Evolutionary conservation across 2,888 invertebrate genomes (phyloP).

Genomic region (Ennomos fuscantarius): DNA sequence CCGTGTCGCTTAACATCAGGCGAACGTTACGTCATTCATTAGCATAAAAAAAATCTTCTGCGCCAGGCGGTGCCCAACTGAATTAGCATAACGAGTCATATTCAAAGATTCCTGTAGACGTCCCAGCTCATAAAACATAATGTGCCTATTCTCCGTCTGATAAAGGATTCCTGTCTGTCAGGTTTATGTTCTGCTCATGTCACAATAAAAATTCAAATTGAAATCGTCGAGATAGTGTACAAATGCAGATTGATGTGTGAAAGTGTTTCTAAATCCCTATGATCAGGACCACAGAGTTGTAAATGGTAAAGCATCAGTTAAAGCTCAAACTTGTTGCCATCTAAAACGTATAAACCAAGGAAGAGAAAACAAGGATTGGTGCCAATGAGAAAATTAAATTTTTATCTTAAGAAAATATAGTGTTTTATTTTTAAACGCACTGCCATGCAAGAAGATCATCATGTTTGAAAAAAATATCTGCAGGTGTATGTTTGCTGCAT

Average conservation of each 20-base stretch:
- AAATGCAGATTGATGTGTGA: constrained; percentile 35
- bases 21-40: too few species aligned
- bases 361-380: constrained; percentile 21
- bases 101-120: constrained; percentile 32
- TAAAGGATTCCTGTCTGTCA: constrained; percentile 49
- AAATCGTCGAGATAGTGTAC: constrained; percentile 41
- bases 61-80: background rate
- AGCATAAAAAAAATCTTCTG: background rate
- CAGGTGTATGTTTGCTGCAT: too few species aligned
- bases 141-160: constrained; percentile 37
- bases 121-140: constrained; percentile 36
- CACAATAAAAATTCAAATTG: constrained; percentile 55
- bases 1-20: too few species aligned
- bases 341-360: background rate
- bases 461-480: background rate
- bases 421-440: background rate
- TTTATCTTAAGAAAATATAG: constrained; percentile 10
- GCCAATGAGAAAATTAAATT: constrained; percentile 22
- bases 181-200: constrained; percentile 51
- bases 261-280: constrained; percentile 13
- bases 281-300: constrained; percentile 2
- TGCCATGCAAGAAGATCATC: too few species aligned
- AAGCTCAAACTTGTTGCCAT: constrained; percentile 6
- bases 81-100: constrained; percentile 39
- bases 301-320: background rate